Evolutionary conservation across 2,888 invertebrate species (phyloP), one percentile per base, ranked within the genome.

Genomic region (Melanotus villosus): DNA sequence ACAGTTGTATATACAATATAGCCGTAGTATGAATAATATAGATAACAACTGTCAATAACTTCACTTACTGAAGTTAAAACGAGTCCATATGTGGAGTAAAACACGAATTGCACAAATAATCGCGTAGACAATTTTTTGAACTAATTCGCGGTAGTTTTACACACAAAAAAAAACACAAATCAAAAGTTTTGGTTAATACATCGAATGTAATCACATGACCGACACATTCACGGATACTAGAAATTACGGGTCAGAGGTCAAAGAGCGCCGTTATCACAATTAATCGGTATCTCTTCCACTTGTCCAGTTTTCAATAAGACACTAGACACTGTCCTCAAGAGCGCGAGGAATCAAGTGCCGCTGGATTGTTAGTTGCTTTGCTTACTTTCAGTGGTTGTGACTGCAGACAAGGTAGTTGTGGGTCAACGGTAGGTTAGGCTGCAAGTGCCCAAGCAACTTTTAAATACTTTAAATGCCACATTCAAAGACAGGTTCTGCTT

Each of bases 381-480:
- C 72, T 72, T 76, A 70, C 72, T 76, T 75, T 73, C 74, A 76
- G 75, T 74, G 73, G 76, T 70, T 72, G 72, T 68, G 65, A 72
- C 71, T 70, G 63, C 68, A 68, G 58, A 58, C 67, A 68, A 67
- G 68, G 69, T 73, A 75, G 77, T 77, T 79, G 78, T 80, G 80
- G 81, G 81, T 81, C 81, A 81, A 75, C 74, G 75, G 76, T 76
- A 79, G 77, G 77, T 78, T 78, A 79, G 77, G 79, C 77, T 78
- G 73, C 65, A 74, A 72, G 70, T 74, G 73, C 68, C 73, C 76
- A 78, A 67, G 64, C 36, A 45, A 67, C 38, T 64, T 63, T 60
- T 67, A 47, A 26, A 45, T 18, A 34, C 43, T 69, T 65, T 60
- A 59, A 50, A 23, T 38, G 47, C 19, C 50, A 52, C 18, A 45